These are phyloP conservation scores for Drosophila tani DNA, from an alignment of 1,140 invertebrate genomes.

Conservation along the genomic window DNA sequence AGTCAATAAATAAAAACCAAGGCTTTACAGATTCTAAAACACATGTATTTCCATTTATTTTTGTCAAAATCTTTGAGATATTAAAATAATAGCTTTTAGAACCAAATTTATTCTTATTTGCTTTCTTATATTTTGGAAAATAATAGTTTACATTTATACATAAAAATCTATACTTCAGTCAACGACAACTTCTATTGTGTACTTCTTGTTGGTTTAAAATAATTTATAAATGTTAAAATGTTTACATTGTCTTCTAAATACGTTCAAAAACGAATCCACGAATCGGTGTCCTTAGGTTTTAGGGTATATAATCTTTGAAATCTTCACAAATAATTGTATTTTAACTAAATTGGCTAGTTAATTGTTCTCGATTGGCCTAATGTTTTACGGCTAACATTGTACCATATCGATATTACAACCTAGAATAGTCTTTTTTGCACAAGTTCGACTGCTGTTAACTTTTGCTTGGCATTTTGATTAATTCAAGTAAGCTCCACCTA, in stretches of 20 bases:
- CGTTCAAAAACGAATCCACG: not conserved
- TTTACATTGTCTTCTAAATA: not conserved
- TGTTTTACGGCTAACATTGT: constrained; percentile 37
- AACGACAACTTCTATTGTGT: not conserved
- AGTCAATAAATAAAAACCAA: constrained; percentile 1
- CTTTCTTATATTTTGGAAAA: not conserved
- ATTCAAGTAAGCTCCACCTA: too few relatives aligned
- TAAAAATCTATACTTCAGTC: constrained; percentile 6
- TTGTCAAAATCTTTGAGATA: constrained; percentile 11
- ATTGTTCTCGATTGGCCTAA: constrained; percentile 24
- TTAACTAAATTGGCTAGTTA: constrained; percentile 66
- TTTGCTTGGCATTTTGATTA: constrained; percentile 30
- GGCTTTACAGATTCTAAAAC: not conserved
- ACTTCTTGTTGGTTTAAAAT: not conserved
- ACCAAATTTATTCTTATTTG: not conserved
- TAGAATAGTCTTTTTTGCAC: constrained; percentile 14
- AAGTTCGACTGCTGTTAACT: constrained; percentile 25
- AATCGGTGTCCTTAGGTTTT: constrained; percentile 4
- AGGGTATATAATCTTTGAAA: constrained; percentile 15
- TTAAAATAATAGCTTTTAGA: not conserved
- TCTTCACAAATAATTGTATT: constrained; percentile 23
- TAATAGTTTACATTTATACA: not conserved
- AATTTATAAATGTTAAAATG: constrained; percentile 10
- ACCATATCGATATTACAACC: constrained; percentile 35
- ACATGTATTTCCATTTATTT: constrained; percentile 13